Evolutionary conservation across 2,113 vertebrate species (phyloP), one percentile per base, ranked within the genome.

Genomic region (Aix galericulata): DNA sequence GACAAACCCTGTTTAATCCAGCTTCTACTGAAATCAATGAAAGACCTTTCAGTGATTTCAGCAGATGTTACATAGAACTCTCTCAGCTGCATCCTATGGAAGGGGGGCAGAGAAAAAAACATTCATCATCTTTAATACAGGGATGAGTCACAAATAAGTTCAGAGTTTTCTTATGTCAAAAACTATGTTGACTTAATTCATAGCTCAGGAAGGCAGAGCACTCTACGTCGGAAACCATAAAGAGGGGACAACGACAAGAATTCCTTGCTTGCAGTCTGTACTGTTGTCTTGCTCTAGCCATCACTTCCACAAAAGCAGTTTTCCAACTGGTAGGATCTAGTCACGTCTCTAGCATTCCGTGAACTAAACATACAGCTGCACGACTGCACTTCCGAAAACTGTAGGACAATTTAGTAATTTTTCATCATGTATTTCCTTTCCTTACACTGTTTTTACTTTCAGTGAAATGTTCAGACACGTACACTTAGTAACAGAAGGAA

Each of bases 1-100:
- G 69, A 91, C 62, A 93, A 94, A 95, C 84, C 17, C 73, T 82
- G 62, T 74, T 88, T 90, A 91, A 86, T 94, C 66, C 62, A 78
- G 25, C 34, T 86, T 36, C 58, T 62, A 20, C 44, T 46, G 66
- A 90, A 90, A 86, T 75, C 69, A 72, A 3, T 77, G 60, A 69
- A 69, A 86, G 73, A 66, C 48, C 78, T 91, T 68, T 56, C 68
- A 75, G 56, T 86, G 53, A 68, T 46, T 83, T 88, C 82, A 94
- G 80, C 18, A 80, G 72, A 63, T 16, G 58, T 75, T 88, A 79
- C 84, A 80, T 4, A 76, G 73, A 81, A 81, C 59, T 34, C 79
- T 68, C 52, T 68, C 66, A 84, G 52, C 42, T 79, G 34, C 56
- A 72, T 68, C 44, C 88, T 36, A 26, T 10, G 17, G 27, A 74